phyloP scores from a whole-genome alignment of 2,888 invertebrate genomes.

The Lapara coniferarum region DNA sequence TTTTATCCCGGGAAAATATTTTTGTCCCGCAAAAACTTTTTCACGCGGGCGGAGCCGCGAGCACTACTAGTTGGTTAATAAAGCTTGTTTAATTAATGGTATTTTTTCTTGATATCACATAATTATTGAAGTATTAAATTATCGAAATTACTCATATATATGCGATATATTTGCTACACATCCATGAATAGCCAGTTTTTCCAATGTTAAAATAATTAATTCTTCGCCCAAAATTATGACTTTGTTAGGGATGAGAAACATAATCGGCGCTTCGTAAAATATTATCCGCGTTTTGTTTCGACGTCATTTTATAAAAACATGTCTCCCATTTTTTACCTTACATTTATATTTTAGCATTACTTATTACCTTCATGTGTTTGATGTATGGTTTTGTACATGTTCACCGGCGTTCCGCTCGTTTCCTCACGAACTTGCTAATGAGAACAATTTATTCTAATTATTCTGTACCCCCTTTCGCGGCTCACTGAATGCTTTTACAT shows the following conservation, averaged over 20 bases:
- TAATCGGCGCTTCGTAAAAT: neutral
- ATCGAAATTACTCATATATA: neutral
- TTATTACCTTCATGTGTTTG: conserved; percentile 46
- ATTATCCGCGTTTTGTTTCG: conserved; percentile 13
- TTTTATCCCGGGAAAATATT: too few species aligned
- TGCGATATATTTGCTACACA: too few species aligned
- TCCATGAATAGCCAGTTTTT: neutral
- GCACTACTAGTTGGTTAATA: neutral
- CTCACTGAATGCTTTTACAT: conserved; percentile 43
- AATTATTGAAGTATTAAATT: too few species aligned
- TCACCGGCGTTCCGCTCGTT: conserved; percentile 42
- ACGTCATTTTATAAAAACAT: conserved; percentile 21
- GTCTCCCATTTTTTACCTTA: conserved; percentile 17
- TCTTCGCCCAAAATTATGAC: neutral
- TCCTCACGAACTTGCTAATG: conserved; percentile 51
- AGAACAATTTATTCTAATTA: conserved; percentile 59
- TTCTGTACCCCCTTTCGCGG: conserved; percentile 41
- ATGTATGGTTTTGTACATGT: conserved; percentile 49
- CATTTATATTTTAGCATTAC: conserved; percentile 25
- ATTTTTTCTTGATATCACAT: neutral
- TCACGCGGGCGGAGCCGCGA: too few species aligned
- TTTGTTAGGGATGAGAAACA: neutral
- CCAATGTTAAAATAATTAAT: neutral
- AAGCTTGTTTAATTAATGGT: neutral
- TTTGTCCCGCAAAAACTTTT: too few species aligned